phyloP scores from a whole-genome alignment of 2,888 invertebrate species.

The Nymphalis c-album region DNA sequence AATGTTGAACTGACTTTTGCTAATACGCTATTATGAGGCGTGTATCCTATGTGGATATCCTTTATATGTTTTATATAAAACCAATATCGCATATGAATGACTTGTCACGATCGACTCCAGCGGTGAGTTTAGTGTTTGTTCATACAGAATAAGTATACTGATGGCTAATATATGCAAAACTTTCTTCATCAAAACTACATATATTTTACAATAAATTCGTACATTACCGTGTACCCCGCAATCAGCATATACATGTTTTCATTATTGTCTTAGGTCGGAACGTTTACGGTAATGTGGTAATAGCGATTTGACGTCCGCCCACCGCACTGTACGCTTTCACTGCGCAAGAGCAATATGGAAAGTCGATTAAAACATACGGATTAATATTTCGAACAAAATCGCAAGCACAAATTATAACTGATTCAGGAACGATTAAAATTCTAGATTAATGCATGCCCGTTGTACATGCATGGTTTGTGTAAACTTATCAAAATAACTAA shows the following conservation, averaged over 20 bases:
- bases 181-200: constrained; percentile 10
- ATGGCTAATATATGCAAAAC: neutral
- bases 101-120: too few species aligned
- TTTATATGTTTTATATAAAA: too few species aligned
- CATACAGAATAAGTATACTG: too few species aligned
- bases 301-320: constrained; percentile 33
- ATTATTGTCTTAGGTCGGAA: constrained; percentile 23
- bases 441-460: too few species aligned
- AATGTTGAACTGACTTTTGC: too few species aligned
- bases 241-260: constrained; percentile 37
- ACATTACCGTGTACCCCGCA: constrained; percentile 11
- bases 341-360: constrained; percentile 21
- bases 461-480: too few species aligned
- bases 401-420: neutral
- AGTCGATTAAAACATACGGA: neutral
- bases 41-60: too few species aligned
- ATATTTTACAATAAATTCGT: constrained; percentile 4
- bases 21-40: too few species aligned
- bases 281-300: constrained; percentile 25
- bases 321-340: constrained; percentile 31
- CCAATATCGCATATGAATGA: too few species aligned
- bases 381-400: neutral
- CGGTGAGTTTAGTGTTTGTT: too few species aligned
- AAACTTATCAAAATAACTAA: too few species aligned
- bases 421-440: too few species aligned